phyloP scores from a whole-genome alignment of 2,113 vertebrate genomes.

The Antigone vipio region DNA sequence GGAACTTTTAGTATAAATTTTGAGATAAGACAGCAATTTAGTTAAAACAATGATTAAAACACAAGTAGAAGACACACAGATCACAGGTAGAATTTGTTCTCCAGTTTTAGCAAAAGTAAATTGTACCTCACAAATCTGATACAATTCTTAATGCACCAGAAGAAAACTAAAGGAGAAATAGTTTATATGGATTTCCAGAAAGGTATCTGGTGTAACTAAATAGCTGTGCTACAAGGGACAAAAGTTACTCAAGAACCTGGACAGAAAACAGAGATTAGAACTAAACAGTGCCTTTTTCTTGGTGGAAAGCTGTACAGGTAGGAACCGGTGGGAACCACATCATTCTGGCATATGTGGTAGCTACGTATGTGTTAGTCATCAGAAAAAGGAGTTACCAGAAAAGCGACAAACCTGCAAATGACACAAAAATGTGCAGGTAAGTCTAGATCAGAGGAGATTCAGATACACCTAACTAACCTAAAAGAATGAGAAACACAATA shows the following conservation, averaged over 20 bases:
- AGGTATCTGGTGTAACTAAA: neutral
- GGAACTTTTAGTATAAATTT: neutral
- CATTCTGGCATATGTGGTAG: neutral
- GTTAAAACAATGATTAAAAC: neutral
- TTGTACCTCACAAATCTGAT: neutral
- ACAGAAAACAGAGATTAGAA: neutral
- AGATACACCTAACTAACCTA: neutral
- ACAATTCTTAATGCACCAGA: neutral
- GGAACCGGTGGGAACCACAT: neutral
- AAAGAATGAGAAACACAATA: constrained; percentile 13
- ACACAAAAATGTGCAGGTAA: neutral
- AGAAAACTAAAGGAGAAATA: neutral
- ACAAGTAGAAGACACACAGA: neutral
- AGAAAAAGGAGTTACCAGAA: neutral
- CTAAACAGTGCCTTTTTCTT: neutral
- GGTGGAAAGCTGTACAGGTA: neutral
- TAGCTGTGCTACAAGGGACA: neutral
- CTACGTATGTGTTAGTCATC: neutral
- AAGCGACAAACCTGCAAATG: neutral
- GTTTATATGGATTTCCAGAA: neutral
- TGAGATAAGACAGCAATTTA: neutral
- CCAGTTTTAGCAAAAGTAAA: neutral
- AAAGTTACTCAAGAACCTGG: neutral
- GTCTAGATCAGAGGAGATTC: neutral
- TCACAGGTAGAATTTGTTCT: neutral